phyloP scores from a whole-genome alignment of 2,888 invertebrate genomes.

The Eilema caniola region DNA sequence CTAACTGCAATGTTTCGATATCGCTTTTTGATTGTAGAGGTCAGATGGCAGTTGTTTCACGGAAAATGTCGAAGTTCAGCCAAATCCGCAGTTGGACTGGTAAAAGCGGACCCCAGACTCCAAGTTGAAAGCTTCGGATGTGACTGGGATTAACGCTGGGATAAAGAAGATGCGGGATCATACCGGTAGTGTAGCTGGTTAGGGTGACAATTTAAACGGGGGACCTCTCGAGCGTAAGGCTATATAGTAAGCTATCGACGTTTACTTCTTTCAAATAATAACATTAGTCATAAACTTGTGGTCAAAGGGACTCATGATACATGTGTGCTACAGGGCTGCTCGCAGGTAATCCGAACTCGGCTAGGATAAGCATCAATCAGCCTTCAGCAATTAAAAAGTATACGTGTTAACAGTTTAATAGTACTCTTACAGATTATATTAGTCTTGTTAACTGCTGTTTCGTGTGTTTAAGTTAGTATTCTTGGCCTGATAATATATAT shows the following conservation, averaged over 20 bases:
- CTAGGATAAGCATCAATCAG: background rate
- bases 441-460: background rate
- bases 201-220: background rate
- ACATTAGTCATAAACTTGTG: too few relatives aligned
- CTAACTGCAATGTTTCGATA: too few relatives aligned
- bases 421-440: constrained; percentile 5
- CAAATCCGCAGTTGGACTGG: too few relatives aligned
- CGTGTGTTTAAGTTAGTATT: constrained; percentile 8
- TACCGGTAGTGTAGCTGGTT: background rate
- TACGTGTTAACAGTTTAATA: background rate
- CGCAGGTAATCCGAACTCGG: background rate
- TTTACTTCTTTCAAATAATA: background rate
- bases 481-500: background rate
- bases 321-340: background rate
- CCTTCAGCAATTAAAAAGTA: background rate
- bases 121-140: too few relatives aligned
- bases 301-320: background rate
- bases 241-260: too few relatives aligned
- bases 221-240: too few relatives aligned
- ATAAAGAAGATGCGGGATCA: too few relatives aligned
- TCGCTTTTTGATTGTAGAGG: too few relatives aligned
- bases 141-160: too few relatives aligned
- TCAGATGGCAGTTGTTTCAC: too few relatives aligned
- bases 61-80: too few relatives aligned
- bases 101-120: too few relatives aligned